Base-by-base conservation (phyloP, 2,797 vertebrate species). In the Parauchenoglanis punctatus region DNA sequence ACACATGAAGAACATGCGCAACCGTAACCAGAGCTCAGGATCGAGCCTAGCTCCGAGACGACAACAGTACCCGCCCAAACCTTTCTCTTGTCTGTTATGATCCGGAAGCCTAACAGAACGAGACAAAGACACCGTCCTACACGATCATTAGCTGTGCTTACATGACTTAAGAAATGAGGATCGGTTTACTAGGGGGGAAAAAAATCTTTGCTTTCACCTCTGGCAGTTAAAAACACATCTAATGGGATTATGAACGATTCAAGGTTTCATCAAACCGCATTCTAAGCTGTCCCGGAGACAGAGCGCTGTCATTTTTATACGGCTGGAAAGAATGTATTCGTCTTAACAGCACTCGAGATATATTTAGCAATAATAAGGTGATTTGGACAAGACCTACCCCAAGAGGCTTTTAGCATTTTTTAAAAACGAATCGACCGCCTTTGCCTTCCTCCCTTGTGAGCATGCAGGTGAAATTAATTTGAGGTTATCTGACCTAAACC, bases 401-500 rank as follows among this genome's bases (percentile, higher is more conserved):
- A 63, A 73, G 35, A 46, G 11, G 10, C 68, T 65, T 44, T 81
- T 77, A 68, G 61, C 35, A 58, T 65, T 83, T 65, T 44, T 56
- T 77, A 65, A 35, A 28, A 75, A 52, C 46, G 46, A 78, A 77
- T 59, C 25, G 12, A 31, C 52, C 7, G 25, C 46, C 82, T 49
- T 76, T 63, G 63, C 58, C 59, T n/a, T 67, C 23, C 68, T n/a
- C 11, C 11, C 31, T 11, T 10, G 20, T 54, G 72, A 46, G 31
- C 23, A n/a, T n/a, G 15, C 20, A 87, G 61, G 52, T 68, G 31
- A 81, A 85, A 81, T 52, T 63, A 81, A 88, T 73, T 84, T 54
- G 31, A 54, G 20, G 63, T 44, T 72, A 72, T 72, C 65, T 61
- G 83, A 85, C 87, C 87, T 58, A 20, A 72, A 46, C 56, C n/a